Conservation (phyloP, 2,888 invertebrate genomes). For the Leptarthrus brevirostris region DNA sequence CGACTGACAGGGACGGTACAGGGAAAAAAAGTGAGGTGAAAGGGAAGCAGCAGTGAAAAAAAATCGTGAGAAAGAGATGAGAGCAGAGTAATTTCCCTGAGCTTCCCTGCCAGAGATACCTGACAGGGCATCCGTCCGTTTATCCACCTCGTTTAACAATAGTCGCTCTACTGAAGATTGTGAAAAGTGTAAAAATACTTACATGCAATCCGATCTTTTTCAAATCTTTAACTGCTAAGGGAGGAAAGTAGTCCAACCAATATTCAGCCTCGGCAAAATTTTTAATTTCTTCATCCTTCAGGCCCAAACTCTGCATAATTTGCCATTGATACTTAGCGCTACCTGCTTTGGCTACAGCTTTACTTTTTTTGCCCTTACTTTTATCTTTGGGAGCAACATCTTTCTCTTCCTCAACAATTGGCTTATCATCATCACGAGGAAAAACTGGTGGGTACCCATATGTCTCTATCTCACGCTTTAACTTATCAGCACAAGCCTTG, state of each 20-base stretch:
- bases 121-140: too few relatives aligned
- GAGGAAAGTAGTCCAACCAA: slow-evolving; percentile 99
- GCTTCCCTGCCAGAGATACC: too few relatives aligned
- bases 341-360: slow-evolving; percentile 92
- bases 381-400: slow-evolving; percentile 81
- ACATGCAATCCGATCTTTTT: slow-evolving; percentile 91
- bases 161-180: too few relatives aligned
- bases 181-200: too few relatives aligned
- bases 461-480: slow-evolving; percentile 90
- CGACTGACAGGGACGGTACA: too few relatives aligned
- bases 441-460: slow-evolving; percentile 95
- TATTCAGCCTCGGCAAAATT: slow-evolving; percentile 89
- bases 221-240: slow-evolving; percentile 86
- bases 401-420: slow-evolving; percentile 69
- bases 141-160: too few relatives aligned
- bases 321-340: slow-evolving; percentile 96
- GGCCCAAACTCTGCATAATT: slow-evolving; percentile 94
- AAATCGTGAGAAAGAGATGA: too few relatives aligned
- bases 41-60: too few relatives aligned
- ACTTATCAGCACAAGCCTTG: slow-evolving; percentile 97
- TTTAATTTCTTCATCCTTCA: slow-evolving; percentile 90
- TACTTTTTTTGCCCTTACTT: slow-evolving; percentile 95
- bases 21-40: too few relatives aligned
- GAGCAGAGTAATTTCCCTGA: too few relatives aligned
- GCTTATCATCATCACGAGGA: slow-evolving; percentile 70